Base-by-base conservation (phyloP, 2,797 vertebrate genomes). In the Oophaga sylvatica region DNA sequence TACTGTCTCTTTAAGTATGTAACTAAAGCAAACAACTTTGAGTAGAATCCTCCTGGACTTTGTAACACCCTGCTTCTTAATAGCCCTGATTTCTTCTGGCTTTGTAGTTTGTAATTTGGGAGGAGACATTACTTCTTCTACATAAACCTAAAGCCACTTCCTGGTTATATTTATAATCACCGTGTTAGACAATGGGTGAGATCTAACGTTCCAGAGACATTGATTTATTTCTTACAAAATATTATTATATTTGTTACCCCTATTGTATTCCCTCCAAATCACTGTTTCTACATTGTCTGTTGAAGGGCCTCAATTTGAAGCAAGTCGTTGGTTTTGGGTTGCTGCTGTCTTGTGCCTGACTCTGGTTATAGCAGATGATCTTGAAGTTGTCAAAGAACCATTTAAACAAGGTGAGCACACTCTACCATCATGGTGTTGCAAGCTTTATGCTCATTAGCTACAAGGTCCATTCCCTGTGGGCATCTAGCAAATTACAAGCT, bases 181-280 rank as follows among this genome's bases (percentile, higher is more conserved):
- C 15, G 70, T 26, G 11, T 8, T 59, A 87, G 60, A 67, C 70
- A 80, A 89, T 89, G 84, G 88, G 88, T 89, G 65, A 89, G 84
- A 86, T 45, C 75, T 56, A 26, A 53, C n/a, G 26, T 22, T 5
- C 3, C 17, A 13, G 20, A n/a, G 41, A 48, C 45, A 53, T 53
- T 35, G 68, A 35, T 9, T n/a, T 73, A 8, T 31, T 26, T 73
- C 17, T n/a, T 75, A 45, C 8, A 45, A 73, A 45, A 19, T 73
- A 16, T 67, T 67, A 13, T 12, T 10, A 16, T 8, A 5, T 41
- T 3, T 41, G 35, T 53, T 53, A 65, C 15, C 6, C 20, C 35
- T 65, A 26, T 48, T 41, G n/a, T 56, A 41, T 76, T 11, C 17
- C 45, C 11, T 79, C 48, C 13, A 65, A 8, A 45, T 76, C 1